phyloP scores from a whole-genome alignment of 2,888 invertebrate species.

The Parnassius mnemosyne region DNA sequence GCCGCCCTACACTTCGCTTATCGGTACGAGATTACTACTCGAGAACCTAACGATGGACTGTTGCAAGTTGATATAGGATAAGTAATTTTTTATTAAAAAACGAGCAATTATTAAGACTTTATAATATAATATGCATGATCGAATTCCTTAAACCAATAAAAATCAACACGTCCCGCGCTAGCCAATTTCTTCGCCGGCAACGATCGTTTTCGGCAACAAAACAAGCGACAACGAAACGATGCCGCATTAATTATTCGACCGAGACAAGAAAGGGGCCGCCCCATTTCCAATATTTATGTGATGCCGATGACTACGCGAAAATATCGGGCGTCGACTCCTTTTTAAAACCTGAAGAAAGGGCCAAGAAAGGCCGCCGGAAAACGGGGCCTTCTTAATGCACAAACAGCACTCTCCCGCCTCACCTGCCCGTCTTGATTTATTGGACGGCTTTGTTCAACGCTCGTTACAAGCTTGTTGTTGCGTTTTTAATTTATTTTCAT shows the following conservation, averaged over 20 bases:
- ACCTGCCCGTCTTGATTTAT: constrained; percentile 78
- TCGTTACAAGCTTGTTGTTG: constrained; percentile 79
- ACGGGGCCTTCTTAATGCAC: constrained; percentile 78
- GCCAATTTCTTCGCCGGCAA: constrained; percentile 51
- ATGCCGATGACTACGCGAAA: constrained; percentile 80
- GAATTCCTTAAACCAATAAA: constrained; percentile 28
- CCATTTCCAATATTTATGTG: constrained; percentile 81
- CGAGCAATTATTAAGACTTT: neutral
- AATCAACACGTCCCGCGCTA: constrained; percentile 30
- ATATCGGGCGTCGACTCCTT: constrained; percentile 78
- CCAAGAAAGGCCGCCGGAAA: constrained; percentile 74
- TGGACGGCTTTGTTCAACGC: constrained; percentile 74
- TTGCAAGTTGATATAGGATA: too few species aligned
- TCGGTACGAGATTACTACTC: too few species aligned
- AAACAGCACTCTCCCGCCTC: constrained; percentile 72
- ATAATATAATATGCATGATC: neutral
- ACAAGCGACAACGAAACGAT: constrained; percentile 72
- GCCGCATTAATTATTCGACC: constrained; percentile 76
- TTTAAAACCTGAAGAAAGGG: constrained; percentile 78
- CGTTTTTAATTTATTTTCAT: constrained; percentile 80
- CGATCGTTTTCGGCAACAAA: constrained; percentile 71
- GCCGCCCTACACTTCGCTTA: too few species aligned
- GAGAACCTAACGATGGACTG: too few species aligned
- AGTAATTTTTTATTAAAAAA: too few species aligned
- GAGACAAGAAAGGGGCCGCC: constrained; percentile 78